These are phyloP conservation scores for Tinea semifulvella DNA, from an alignment of 2,888 invertebrate genomes.

Conservation along the genomic window DNA sequence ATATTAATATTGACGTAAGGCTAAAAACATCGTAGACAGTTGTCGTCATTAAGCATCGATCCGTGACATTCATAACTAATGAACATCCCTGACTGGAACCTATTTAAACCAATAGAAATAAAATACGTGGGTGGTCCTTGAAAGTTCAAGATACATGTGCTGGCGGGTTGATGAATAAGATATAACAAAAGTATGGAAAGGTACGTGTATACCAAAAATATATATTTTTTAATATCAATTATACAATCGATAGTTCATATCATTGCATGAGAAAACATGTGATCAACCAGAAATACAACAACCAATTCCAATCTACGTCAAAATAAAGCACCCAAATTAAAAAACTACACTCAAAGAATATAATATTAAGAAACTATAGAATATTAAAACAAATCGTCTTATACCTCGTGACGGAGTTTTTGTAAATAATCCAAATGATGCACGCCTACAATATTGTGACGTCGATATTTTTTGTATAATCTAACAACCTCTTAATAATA, in stretches of 20 bases:
- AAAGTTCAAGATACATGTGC: constrained; percentile 2
- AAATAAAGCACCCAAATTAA: background rate
- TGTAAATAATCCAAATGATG: constrained; percentile 9
- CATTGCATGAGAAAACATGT: constrained; percentile 1
- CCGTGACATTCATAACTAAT: constrained; percentile 2
- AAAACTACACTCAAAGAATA: background rate
- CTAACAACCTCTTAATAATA: background rate
- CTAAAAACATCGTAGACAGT: background rate
- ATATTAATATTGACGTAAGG: background rate
- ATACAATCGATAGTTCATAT: background rate
- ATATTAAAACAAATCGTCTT: constrained; percentile 2
- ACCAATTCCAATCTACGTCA: background rate
- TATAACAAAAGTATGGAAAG: no score
- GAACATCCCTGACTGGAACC: background rate
- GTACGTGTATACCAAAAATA: no score
- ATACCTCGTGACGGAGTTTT: background rate
- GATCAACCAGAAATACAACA: constrained; percentile 1
- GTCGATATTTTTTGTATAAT: constrained; percentile 1
- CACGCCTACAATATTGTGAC: constrained; percentile 2
- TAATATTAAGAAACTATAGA: background rate
- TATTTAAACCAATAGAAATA: background rate
- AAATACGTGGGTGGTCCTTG: constrained; percentile 2
- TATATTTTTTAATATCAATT: no score
- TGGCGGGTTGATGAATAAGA: background rate
- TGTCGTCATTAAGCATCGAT: constrained; percentile 1